Percentiles rank a stretch among this genome's conserved stretches.
phyloP scores from a whole-genome alignment of 2,797 vertebrate species.

The Trachops cirrhosus region DNA sequence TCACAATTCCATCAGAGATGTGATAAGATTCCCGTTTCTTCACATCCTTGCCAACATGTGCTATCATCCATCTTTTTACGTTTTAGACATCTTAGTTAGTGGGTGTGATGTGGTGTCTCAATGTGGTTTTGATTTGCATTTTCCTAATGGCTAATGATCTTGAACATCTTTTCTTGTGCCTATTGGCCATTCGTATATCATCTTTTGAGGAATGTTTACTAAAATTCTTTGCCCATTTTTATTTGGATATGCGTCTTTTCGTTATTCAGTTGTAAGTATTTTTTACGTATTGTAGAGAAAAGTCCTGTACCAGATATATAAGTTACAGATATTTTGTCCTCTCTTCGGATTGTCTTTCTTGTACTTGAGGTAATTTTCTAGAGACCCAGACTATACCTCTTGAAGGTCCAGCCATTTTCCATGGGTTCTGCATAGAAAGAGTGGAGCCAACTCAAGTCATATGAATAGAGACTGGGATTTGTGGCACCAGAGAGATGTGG shows the following conservation, averaged over 20 bases:
- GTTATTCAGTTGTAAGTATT: background rate
- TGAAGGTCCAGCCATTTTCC: too few relatives aligned
- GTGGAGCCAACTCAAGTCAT: too few relatives aligned
- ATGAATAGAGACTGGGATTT: too few relatives aligned
- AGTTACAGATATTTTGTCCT: background rate
- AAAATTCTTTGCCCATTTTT: background rate
- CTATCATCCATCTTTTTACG: background rate
- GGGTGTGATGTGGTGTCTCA: background rate
- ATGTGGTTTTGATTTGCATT: background rate
- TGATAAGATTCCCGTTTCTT: background rate
- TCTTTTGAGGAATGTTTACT: background rate
- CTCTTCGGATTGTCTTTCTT: background rate
- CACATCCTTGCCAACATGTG: background rate
- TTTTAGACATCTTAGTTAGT: background rate
- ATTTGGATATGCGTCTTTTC: background rate
- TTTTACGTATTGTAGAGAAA: background rate
- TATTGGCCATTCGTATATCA: background rate
- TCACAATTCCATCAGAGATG: background rate
- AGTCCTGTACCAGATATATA: background rate
- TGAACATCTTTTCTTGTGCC: background rate
- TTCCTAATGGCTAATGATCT: background rate
- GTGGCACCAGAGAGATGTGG: too few relatives aligned
- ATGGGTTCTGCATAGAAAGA: too few relatives aligned
- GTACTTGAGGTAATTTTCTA: too few relatives aligned
- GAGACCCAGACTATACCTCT: too few relatives aligned